Percentiles rank a stretch among this genome's conserved stretches.
phyloP scores from a whole-genome alignment of 2,797 vertebrate species.

The Microtus agrestis region DNA sequence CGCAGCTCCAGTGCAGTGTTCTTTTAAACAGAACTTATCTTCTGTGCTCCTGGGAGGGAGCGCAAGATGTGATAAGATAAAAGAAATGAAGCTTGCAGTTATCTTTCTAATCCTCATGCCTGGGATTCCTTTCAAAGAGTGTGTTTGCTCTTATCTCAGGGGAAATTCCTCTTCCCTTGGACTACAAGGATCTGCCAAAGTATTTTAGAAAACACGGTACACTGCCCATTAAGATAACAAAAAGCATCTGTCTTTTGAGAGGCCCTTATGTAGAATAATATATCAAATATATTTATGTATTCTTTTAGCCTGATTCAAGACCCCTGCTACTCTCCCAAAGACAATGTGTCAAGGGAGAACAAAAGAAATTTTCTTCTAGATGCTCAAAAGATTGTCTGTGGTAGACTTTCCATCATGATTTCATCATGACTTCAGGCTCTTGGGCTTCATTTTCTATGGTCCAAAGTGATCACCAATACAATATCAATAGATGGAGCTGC shows the following conservation, averaged over 20 bases:
- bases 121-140: slow-evolving; percentile 87
- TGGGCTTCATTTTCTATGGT: slow-evolving; percentile 56
- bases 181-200: slow-evolving; percentile 78
- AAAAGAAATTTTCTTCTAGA: slow-evolving; percentile 58
- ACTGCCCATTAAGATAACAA: slow-evolving; percentile 69
- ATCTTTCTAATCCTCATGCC: slow-evolving; percentile 89
- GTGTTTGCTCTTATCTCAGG: slow-evolving; percentile 85
- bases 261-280: slow-evolving; percentile 73
- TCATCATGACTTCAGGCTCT: neutral
- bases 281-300: slow-evolving; percentile 72
- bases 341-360: slow-evolving; percentile 63
- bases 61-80: slow-evolving; percentile 87
- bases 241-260: slow-evolving; percentile 71
- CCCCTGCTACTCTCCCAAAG: slow-evolving; percentile 52
- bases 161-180: slow-evolving; percentile 80
- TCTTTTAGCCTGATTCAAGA: slow-evolving; percentile 66
- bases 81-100: slow-evolving; percentile 87
- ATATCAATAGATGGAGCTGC: slow-evolving; percentile 40
- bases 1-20: slow-evolving; percentile 67
- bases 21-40: slow-evolving; percentile 84
- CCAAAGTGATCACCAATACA: slow-evolving; percentile 26
- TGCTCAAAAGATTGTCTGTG: slow-evolving; percentile 46
- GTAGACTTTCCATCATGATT: slow-evolving; percentile 26
- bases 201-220: slow-evolving; percentile 76
- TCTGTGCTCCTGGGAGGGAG: slow-evolving; percentile 79